phyloP scores from a whole-genome alignment of 2,888 invertebrate species.

The Drosophila nr. perissopoda region DNA sequence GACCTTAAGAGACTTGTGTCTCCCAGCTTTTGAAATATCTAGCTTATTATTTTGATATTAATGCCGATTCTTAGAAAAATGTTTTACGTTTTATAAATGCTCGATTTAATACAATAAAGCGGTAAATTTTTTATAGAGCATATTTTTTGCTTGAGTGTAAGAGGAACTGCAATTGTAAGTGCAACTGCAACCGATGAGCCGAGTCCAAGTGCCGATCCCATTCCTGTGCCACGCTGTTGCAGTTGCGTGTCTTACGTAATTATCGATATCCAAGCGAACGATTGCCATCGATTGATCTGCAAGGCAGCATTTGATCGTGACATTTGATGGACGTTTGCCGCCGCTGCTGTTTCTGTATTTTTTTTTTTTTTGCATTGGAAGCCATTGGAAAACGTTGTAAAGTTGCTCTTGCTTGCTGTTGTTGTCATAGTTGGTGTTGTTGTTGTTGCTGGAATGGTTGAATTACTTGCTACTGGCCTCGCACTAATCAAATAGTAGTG shows the following conservation, averaged over 20 bases:
- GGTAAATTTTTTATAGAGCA: too few species aligned
- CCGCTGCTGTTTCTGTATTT: constrained; percentile 74
- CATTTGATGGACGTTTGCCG: constrained; percentile 83
- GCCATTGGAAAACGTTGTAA: constrained; percentile 28
- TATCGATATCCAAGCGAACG: constrained; percentile 52
- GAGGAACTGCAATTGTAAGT: constrained; percentile 9
- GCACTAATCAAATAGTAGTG: constrained; percentile 70
- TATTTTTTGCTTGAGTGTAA: not conserved
- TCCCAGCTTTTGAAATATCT: not conserved
- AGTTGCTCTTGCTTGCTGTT: constrained; percentile 36
- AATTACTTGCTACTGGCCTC: constrained; percentile 63
- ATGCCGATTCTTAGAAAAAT: not conserved
- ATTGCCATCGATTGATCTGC: constrained; percentile 74
- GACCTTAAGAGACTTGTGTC: not conserved
- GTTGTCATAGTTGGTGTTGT: constrained; percentile 32
- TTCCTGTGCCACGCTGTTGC: not conserved
- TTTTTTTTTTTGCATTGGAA: constrained; percentile 14
- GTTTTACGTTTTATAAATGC: not conserved
- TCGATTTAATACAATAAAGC: not conserved
- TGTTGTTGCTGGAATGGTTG: constrained; percentile 22
- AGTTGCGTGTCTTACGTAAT: constrained; percentile 72
- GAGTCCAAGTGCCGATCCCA: constrained; percentile 3
- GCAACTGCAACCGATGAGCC: constrained; percentile 11
- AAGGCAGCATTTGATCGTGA: constrained; percentile 75
- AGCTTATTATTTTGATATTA: not conserved